Conservation (phyloP, 2,113 vertebrate genomes). For the Otis tarda region DNA sequence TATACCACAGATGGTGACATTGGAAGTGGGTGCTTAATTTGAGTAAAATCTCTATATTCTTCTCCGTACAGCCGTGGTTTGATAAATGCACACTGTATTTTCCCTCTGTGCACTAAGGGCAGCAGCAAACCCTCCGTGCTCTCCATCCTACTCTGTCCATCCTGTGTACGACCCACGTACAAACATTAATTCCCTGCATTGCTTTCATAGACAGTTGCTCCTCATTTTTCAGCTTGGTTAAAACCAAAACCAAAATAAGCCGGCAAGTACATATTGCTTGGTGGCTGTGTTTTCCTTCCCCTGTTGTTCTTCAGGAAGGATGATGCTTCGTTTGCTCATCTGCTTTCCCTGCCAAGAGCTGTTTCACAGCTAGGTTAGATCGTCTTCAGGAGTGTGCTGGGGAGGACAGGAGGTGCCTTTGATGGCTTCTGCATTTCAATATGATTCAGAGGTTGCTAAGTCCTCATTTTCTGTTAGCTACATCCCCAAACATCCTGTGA, state of each 20-base stretch:
- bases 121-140: neutral
- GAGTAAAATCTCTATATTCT: neutral
- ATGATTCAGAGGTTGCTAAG: conserved; percentile 6
- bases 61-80: fast-evolving
- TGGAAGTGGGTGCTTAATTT: neutral
- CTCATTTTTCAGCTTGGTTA: neutral
- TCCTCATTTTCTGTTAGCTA: neutral
- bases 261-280: neutral
- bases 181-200: neutral
- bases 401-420: conserved; percentile 18
- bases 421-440: neutral
- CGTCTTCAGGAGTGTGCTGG: neutral
- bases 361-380: neutral
- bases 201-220: neutral
- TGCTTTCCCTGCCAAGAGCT: conserved; percentile 29
- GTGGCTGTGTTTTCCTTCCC: neutral
- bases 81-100: neutral
- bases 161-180: neutral
- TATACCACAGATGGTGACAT: conserved; percentile 22
- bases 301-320: conserved; percentile 36
- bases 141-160: neutral
- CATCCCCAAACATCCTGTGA: neutral
- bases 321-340: conserved; percentile 38
- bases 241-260: neutral
- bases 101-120: neutral